These are phyloP conservation scores for Sander lucioperca DNA, from an alignment of 2,113 vertebrate genomes.

Conservation along the genomic window DNA sequence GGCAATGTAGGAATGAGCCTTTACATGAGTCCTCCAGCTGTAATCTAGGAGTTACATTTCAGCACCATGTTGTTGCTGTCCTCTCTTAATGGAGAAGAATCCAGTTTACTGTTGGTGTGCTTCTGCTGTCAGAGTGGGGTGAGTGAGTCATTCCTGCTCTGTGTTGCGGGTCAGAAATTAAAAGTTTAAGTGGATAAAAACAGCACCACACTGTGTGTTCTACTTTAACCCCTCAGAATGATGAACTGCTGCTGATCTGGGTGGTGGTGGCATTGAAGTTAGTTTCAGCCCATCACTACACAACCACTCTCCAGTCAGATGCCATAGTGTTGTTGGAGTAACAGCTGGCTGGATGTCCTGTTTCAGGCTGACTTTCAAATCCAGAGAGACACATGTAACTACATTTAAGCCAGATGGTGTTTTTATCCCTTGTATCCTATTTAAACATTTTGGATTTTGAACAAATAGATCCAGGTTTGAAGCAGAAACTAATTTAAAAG, in stretches of 20 bases:
- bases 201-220: background rate
- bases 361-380: constrained; percentile 74
- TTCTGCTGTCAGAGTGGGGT: constrained; percentile 13
- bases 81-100: background rate
- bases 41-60: constrained; percentile 30
- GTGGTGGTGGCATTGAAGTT: constrained; percentile 1
- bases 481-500: constrained; percentile 48
- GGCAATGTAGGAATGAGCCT: background rate
- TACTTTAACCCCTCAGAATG: constrained; percentile 5
- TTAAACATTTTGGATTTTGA: constrained; percentile 29
- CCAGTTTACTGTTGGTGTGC: constrained; percentile 6
- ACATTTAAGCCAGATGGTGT: constrained; percentile 74
- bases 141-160: constrained; percentile 34
- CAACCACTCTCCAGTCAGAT: constrained; percentile 37
- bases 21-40: constrained; percentile 14
- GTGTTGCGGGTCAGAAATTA: constrained; percentile 29
- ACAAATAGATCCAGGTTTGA: constrained; percentile 20
- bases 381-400: constrained; percentile 54
- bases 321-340: constrained; percentile 51
- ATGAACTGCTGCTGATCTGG: constrained; percentile 14
- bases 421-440: constrained; percentile 57
- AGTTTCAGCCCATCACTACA: background rate
- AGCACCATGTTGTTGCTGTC: constrained; percentile 1
- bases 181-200: constrained; percentile 50
- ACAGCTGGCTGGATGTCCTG: constrained; percentile 73